Conservation (phyloP, 2,113 vertebrate species). For the Stegostoma tigrinum region DNA sequence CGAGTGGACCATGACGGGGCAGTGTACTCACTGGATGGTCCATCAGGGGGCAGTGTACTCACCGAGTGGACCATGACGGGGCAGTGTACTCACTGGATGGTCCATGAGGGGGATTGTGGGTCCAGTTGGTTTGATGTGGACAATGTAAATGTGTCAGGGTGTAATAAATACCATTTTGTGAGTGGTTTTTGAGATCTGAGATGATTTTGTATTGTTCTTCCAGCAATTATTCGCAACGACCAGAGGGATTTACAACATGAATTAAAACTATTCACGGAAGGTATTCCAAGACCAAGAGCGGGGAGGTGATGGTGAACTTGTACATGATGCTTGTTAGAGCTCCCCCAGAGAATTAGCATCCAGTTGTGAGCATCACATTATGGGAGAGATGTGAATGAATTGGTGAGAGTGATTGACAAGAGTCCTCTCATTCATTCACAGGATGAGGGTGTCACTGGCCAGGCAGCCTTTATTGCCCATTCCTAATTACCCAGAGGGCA, state of each 20-base stretch:
- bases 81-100: neutral
- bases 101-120: neutral
- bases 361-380: too few species aligned
- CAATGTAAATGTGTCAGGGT: too few species aligned
- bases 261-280: neutral
- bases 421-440: too few species aligned
- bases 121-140: neutral
- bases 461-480: too few species aligned
- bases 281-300: neutral
- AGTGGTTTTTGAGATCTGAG: neutral
- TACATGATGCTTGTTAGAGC: too few species aligned
- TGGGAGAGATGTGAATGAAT: too few species aligned
- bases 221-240: neutral
- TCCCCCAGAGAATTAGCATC: too few species aligned
- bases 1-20: neutral
- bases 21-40: neutral
- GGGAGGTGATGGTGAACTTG: too few species aligned
- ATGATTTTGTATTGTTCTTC: neutral
- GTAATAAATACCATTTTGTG: neutral
- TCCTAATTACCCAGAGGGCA: too few species aligned
- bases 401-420: neutral
- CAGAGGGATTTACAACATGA: neutral
- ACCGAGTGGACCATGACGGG: neutral
- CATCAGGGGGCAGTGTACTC: neutral
- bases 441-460: too few species aligned